Evolutionary conservation across 2,888 invertebrate species (phyloP).

Genomic region (Brenthis daphne): DNA sequence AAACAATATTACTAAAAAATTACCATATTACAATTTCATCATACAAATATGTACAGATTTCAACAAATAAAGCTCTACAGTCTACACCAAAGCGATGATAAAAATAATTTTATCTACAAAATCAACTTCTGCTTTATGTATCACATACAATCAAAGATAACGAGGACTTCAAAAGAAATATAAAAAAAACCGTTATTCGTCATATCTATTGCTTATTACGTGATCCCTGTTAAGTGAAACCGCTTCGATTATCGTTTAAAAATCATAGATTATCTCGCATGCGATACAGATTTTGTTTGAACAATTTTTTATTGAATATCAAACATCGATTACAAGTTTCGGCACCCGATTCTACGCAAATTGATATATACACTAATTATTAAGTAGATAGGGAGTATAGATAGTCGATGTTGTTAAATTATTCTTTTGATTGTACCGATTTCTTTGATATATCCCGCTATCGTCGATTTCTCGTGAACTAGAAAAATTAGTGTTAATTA

Average conservation of each 20-base stretch:
- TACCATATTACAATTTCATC: slow-evolving; percentile 1
- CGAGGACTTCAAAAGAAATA: slow-evolving; percentile 37
- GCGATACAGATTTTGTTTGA: slow-evolving; percentile 31
- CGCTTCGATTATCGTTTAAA: slow-evolving; percentile 24
- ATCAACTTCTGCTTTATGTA: slow-evolving; percentile 36
- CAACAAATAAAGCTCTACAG: slow-evolving; percentile 12
- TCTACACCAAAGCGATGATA: slow-evolving; percentile 5
- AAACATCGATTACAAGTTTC: slow-evolving; percentile 32
- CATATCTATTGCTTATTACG: slow-evolving; percentile 40
- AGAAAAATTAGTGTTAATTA: too few relatives aligned
- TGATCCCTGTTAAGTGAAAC: slow-evolving; percentile 26
- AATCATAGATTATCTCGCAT: slow-evolving; percentile 24
- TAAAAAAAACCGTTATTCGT: slow-evolving; percentile 36
- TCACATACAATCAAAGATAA: slow-evolving; percentile 28
- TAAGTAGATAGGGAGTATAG: slow-evolving; percentile 21
- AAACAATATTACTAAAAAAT: not conserved
- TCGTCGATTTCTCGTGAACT: not conserved
- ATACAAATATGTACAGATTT: not conserved
- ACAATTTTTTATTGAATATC: slow-evolving; percentile 29
- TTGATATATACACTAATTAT: slow-evolving; percentile 17
- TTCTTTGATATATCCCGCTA: not conserved
- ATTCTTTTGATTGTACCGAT: not conserved
- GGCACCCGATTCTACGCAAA: slow-evolving; percentile 31
- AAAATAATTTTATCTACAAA: slow-evolving; percentile 12
- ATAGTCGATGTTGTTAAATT: slow-evolving; percentile 16